Evolutionary conservation across 2,888 invertebrate species (phyloP).

Genomic region (Meiosimyza decipiens): DNA sequence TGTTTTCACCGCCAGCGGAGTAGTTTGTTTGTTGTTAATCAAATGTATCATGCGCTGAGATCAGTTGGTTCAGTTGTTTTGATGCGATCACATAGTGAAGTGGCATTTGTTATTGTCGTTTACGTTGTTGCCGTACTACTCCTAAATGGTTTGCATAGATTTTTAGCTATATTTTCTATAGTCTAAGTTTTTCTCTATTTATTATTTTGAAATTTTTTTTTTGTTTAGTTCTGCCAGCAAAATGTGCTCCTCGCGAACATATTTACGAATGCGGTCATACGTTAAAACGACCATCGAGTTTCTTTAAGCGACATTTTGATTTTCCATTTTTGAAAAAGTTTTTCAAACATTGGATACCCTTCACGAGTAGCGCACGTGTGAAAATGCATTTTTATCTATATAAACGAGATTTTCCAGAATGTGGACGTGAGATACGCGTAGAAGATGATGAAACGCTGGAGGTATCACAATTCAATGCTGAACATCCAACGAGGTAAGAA

Average conservation of each 20-base stretch:
- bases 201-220: neutral
- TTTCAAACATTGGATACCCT: conserved; percentile 59
- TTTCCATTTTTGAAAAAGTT: conserved; percentile 58
- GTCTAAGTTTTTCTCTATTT: neutral
- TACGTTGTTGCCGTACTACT: conserved; percentile 1
- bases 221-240: conserved; percentile 11
- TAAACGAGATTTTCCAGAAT: conserved; percentile 60
- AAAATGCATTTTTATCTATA: conserved; percentile 62
- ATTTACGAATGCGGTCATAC: conserved; percentile 54
- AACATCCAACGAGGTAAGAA: conserved; percentile 61
- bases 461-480: conserved; percentile 57
- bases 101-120: neutral
- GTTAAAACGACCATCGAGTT: conserved; percentile 49
- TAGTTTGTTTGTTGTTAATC: too few relatives aligned
- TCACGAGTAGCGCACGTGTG: conserved; percentile 50
- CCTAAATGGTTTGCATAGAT: conserved; percentile 14
- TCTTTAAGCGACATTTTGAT: conserved; percentile 54
- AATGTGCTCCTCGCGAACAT: neutral
- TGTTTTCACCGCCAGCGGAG: conserved; percentile 46
- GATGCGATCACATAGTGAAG: conserved; percentile 14
- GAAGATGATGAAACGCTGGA: conserved; percentile 54
- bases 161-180: neutral
- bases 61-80: conserved; percentile 7
- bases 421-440: conserved; percentile 57
- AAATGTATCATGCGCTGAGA: neutral